Evolutionary conservation across 2,113 vertebrate genomes (phyloP).

Genomic region (Willisornis vidua): DNA sequence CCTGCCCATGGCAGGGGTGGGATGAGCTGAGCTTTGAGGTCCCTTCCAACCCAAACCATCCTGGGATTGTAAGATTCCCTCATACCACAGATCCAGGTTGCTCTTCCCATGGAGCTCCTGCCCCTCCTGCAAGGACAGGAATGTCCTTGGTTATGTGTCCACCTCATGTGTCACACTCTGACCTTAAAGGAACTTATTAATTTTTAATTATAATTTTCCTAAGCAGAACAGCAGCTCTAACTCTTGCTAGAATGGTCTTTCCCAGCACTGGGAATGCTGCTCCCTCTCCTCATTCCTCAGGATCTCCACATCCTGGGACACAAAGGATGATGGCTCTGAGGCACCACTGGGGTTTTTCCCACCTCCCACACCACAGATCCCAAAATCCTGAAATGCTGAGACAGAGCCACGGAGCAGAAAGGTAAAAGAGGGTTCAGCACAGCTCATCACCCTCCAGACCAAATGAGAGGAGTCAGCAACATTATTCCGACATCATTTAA

Average conservation of each 20-base stretch:
- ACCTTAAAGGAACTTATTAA: background rate
- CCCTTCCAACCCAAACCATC: background rate
- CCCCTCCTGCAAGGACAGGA: background rate
- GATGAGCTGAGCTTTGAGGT: background rate
- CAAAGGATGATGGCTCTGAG: background rate
- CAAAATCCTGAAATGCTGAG: background rate
- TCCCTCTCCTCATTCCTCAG: background rate
- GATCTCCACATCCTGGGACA: fast-evolving
- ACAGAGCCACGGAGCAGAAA: background rate
- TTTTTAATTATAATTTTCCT: background rate
- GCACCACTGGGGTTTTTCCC: fast-evolving
- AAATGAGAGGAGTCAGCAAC: conserved; percentile 20
- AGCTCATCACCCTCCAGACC: background rate
- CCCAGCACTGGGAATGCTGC: background rate
- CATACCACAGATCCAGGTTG: fast-evolving
- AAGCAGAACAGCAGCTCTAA: background rate
- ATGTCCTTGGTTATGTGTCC: background rate
- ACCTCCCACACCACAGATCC: background rate
- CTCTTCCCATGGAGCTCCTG: background rate
- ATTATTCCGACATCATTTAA: background rate
- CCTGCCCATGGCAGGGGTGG: background rate
- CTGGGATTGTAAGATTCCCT: background rate
- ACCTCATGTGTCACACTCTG: fast-evolving
- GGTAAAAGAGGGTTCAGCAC: background rate
- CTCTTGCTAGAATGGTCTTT: fast-evolving